Base-by-base conservation (phyloP, 2,888 invertebrate species). In the Drosophila neotestacea region DNA sequence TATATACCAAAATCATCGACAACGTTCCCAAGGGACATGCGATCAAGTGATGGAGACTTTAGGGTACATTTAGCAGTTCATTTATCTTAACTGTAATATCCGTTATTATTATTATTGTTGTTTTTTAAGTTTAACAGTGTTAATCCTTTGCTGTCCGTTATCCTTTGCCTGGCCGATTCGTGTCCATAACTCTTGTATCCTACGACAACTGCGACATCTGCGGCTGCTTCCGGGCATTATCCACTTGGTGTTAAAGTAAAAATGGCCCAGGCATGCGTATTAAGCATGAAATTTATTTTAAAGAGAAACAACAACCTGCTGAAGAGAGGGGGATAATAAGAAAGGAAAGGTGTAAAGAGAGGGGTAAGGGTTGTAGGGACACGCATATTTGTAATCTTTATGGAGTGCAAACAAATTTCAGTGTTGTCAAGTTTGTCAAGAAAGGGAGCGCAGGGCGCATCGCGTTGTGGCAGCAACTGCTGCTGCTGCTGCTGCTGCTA, bases 341-440 rank as follows among this genome's bases (percentile, higher is more conserved):
- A n/a, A n/a, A 27, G 34, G 51, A 6, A 39, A 7, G 30, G 44
- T 6, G 39, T 6, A 9, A 9, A 6, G 39, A 9, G 13, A 38
- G n/a, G 11, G 42, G 13, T 28, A 11, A 7, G 46, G 6, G 27
- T 47, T 52, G n/a, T 47, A 56, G 67, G 73, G 65, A 65, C 48
- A 66, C 51, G 68, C 80, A 80, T 80, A 79, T 86, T 77, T 82
- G 83, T 81, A 85, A 85, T 87, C 79, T 85, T 88, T 88, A 88
- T 88, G 87, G 81, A 88, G 88, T 87, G 88, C 89, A 89, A 89
- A 89, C 88, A 88, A 79, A 88, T 80, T 81, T 88, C 67, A 67
- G 81, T 84, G 84, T 81, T 88, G 85, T 88, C 81, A 81, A 78
- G 80, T 58, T 54, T 64, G 63, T 41, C 46, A 54, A n/a, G 13